Base-by-base conservation (phyloP, 2,888 invertebrate genomes). In the Bhutanitis thaidina region DNA sequence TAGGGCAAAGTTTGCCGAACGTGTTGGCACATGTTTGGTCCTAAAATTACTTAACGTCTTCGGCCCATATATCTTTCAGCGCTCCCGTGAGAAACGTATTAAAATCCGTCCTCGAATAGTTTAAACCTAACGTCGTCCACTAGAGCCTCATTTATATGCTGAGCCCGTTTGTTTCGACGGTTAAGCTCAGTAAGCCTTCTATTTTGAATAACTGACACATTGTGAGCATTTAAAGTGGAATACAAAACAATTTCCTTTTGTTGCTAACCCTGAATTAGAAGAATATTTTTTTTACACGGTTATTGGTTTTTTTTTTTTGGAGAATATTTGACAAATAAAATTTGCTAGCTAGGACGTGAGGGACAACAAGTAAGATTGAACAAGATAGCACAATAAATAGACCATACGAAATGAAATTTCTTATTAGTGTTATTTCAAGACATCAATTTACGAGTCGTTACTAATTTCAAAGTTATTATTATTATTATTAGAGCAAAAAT, bases 131-230 rank as follows among this genome's bases (percentile, higher is more conserved):
- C 37, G 65, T 65, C 65, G 61, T 62, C 58, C 49, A 54, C 34
- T 12, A 34, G 34, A 7, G 58, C 55, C 57, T 53, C 54, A 57
- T 80, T 73, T 69, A 74, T 78, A 80, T 78, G 67, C 79, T 52
- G 37, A 52, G 50, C 40, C 39, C 62, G 71, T 71, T 43, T 49
- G 60, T 62, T 61, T 60, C 65, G 69, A 55, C 64, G 62, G 59
- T 56, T 56, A 59, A 60, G 62, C 63, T 56, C 52, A 52, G 45
- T 52, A 52, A 56, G 53, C 43, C 51, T 38, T 52, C 55, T 61
- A 65, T 63, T 71, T 67, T 63, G 64, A 66, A 73, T 70, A 68
- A 61, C 55, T 57, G 59, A 65, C 65, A 69, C 69, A 69, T 64
- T 63, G 68, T 69, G 45, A 64, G 68, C 73, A 69, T 74, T 75